Evolutionary conservation across 2,888 invertebrate species (phyloP).

Genomic region (Hirtodrosophila duncani): DNA sequence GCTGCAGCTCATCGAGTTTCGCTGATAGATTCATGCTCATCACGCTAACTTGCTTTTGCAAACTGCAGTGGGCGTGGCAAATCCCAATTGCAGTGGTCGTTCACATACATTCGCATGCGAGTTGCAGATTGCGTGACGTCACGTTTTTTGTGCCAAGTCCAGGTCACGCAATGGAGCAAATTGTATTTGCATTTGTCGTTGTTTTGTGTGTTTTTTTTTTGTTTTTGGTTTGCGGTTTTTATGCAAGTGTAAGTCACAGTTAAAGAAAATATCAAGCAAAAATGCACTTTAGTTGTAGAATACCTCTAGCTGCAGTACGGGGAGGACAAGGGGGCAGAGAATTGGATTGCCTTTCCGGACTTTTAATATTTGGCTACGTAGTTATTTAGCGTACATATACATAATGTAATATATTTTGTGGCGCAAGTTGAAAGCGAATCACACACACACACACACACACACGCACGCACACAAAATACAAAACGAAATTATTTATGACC

Average conservation of each 20-base stretch:
- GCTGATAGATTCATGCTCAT: constrained; percentile 97
- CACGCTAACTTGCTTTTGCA: constrained; percentile 98
- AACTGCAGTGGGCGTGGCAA: constrained; percentile 81
- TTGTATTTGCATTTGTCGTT: constrained; percentile 6
- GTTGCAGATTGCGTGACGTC: constrained; percentile 2
- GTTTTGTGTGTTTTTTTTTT: constrained; percentile 2
- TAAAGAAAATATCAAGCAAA: constrained; percentile 64
- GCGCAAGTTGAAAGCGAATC: constrained; percentile 38
- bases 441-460: constrained; percentile 2
- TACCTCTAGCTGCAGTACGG: neutral
- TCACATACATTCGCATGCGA: no score
- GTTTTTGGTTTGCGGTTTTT: neutral
- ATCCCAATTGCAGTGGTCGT: constrained; percentile 43
- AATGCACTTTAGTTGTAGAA: constrained; percentile 67
- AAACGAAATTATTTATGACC: constrained; percentile 68
- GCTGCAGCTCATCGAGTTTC: constrained; percentile 95
- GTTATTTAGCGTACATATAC: constrained; percentile 53
- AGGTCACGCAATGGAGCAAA: constrained; percentile 1
- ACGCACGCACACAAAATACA: no score
- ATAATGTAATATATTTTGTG: constrained; percentile 60
- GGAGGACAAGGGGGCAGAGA: neutral
- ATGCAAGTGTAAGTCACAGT: constrained; percentile 29
- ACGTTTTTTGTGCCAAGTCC: neutral
- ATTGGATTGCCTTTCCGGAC: constrained; percentile 56
- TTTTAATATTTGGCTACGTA: constrained; percentile 32